Base-by-base conservation (phyloP, 2,113 vertebrate species). In the Prochilodus magdalenae region DNA sequence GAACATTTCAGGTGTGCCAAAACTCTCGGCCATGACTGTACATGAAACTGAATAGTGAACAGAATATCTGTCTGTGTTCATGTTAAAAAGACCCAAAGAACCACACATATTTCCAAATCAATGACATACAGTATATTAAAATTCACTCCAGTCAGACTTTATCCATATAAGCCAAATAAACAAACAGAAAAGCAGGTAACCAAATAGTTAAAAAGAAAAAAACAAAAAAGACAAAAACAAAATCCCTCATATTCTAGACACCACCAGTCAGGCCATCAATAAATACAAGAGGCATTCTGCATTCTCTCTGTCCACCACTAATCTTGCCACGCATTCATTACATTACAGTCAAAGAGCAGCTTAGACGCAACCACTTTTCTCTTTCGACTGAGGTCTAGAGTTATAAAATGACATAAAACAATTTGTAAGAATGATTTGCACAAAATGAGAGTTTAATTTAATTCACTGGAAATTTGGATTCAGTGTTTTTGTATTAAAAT, bases 81-180 rank as follows among this genome's bases (percentile, higher is more conserved):
- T 47, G 44, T 69, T 73, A 29, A 15, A 30, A 65, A 26, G 1
- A 7, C 47, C 88, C 85, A 82, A 59, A 40, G 76, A 71, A 73
- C 85, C 85, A 88, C 76, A 87, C 80, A 78, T 79, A 84, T 83
- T 49, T 92, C 79, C 90, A 93, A 93, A 91, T 85, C 91, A 92
- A 90, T 53, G 26, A 90, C 90, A 91, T 53, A 62, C 26, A 51
- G 70, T 91, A 88, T 92, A 91, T 92, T 92, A 91, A 93, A 93
- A 91, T 91, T 86, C 89, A 91, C 87, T 90, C 92, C 89, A 81
- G 86, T 92, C 85, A 91, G 80, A 93, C 88, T 91, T 89, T 85
- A 91, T 91, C 90, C 91, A 91, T 91, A 89, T 36, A 90, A 93
- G 87, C 91, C 92, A 91, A 88, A 89, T 88, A 82, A 91, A 92